phyloP scores from a whole-genome alignment of 2,888 invertebrate species.

The Cosmopolites sordidus region DNA sequence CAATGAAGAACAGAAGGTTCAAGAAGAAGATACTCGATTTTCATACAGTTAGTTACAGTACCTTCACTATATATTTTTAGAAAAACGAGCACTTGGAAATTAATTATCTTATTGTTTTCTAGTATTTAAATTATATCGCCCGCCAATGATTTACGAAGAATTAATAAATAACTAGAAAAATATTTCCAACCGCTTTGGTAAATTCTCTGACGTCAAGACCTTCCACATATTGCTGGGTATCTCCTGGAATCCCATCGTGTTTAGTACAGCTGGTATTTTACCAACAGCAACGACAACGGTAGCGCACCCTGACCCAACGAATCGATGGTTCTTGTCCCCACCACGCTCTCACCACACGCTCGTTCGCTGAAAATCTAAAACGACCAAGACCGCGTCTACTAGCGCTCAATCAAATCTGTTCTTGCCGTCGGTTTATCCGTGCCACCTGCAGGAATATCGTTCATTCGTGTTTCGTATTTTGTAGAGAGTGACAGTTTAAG shows the following conservation, averaged over 20 bases:
- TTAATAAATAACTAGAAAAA: background rate
- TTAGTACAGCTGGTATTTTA: slow-evolving; percentile 4
- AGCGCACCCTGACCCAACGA: slow-evolving; percentile 2
- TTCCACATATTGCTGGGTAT: too few species aligned
- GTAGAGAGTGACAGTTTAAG: too few species aligned
- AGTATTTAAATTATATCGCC: too few species aligned
- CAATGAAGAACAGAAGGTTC: too few species aligned
- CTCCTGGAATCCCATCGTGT: background rate
- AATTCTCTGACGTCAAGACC: background rate
- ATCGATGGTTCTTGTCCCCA: slow-evolving; percentile 9
- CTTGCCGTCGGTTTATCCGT: too few species aligned
- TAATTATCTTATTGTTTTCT: too few species aligned
- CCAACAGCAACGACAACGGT: background rate
- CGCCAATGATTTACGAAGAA: background rate
- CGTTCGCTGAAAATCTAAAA: slow-evolving; percentile 3
- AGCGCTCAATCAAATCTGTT: slow-evolving; percentile 4
- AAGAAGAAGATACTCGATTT: too few species aligned
- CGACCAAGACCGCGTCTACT: slow-evolving; percentile 2
- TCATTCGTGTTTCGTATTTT: too few species aligned
- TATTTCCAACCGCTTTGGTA: background rate
- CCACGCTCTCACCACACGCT: background rate
- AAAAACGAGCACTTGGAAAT: too few species aligned
- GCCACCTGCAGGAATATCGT: too few species aligned
- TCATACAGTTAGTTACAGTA: too few species aligned
- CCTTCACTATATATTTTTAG: too few species aligned